phyloP scores from a whole-genome alignment of 2,888 invertebrate genomes.

The Chaetogeoica ovagalla region DNA sequence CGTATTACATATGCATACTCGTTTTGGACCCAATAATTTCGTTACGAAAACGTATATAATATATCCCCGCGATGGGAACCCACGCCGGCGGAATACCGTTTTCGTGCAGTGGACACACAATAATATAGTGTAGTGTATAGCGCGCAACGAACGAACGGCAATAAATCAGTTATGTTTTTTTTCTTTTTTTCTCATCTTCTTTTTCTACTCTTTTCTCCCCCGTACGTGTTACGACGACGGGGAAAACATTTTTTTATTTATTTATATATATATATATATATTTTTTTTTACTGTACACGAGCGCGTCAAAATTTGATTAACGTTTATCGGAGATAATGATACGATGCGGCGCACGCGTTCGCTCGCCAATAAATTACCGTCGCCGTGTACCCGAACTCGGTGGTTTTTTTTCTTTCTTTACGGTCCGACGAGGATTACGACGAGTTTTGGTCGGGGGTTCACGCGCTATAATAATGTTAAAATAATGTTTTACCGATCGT shows the following conservation, averaged over 20 bases:
- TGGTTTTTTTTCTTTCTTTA: neutral
- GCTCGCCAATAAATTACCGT: slow-evolving; percentile 43
- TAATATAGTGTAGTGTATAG: neutral
- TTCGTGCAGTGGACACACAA: slow-evolving; percentile 32
- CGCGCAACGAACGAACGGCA: slow-evolving; percentile 7
- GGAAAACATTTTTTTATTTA: slow-evolving; percentile 32
- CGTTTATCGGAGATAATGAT: slow-evolving; percentile 49
- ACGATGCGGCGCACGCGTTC: slow-evolving; percentile 26
- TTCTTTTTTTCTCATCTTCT: slow-evolving; percentile 6
- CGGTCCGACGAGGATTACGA: slow-evolving; percentile 18
- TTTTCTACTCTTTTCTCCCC: neutral
- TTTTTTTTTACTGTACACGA: neutral
- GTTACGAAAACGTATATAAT: slow-evolving; percentile 35
- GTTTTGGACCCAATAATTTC: slow-evolving; percentile 38
- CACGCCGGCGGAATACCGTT: slow-evolving; percentile 26
- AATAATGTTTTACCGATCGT: slow-evolving; percentile 27
- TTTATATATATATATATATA: too few species aligned
- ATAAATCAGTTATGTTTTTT: slow-evolving; percentile 45
- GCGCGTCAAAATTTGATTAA: slow-evolving; percentile 52
- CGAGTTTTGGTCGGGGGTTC: slow-evolving; percentile 15
- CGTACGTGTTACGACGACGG: neutral
- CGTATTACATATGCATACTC: neutral
- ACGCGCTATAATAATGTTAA: slow-evolving; percentile 6
- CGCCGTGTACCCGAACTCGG: slow-evolving; percentile 2
- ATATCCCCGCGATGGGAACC: slow-evolving; percentile 27